Percentiles rank a stretch among this genome's conserved stretches.
Evolutionary conservation across 2,888 invertebrate species (phyloP).

Genomic region (Acanthopleura granulata): DNA sequence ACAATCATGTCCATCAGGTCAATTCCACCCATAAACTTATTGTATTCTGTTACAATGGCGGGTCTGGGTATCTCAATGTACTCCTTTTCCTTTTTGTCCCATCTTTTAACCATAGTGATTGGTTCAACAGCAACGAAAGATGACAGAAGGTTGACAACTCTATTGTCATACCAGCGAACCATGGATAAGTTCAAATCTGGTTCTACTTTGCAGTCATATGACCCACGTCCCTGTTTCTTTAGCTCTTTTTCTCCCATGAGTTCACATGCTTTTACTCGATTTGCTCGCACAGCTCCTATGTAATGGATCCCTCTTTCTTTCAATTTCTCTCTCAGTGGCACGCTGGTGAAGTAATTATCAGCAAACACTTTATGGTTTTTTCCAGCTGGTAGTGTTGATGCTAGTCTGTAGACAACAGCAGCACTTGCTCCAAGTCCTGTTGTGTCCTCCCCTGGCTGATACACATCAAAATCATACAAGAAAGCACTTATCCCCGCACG

Average conservation of each 20-base stretch:
- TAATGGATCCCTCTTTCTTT: neutral
- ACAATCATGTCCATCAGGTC: too few relatives aligned
- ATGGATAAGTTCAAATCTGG: conserved; percentile 20
- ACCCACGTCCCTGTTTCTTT: conserved; percentile 24
- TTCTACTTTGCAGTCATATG: conserved; percentile 22
- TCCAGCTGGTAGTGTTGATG: neutral
- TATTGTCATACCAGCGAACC: conserved; percentile 28
- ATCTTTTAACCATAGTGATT: too few relatives aligned
- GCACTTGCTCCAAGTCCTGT: neutral
- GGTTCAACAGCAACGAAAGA: conserved; percentile 14
- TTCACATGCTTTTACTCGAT: conserved; percentile 1
- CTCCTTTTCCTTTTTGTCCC: too few relatives aligned
- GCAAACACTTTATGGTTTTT: conserved; percentile 17
- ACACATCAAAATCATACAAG: neutral
- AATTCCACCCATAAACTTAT: too few relatives aligned
- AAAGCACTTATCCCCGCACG: neutral
- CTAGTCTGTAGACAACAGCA: neutral
- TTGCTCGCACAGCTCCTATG: neutral
- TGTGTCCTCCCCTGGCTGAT: neutral
- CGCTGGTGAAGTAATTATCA: conserved; percentile 17
- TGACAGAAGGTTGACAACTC: conserved; percentile 20
- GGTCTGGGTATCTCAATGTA: too few relatives aligned
- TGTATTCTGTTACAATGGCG: too few relatives aligned
- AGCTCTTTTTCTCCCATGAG: conserved; percentile 21
- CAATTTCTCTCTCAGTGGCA: neutral